Evolutionary conservation across 2,797 vertebrate species (phyloP).

Genomic region (Florisuga fusca): DNA sequence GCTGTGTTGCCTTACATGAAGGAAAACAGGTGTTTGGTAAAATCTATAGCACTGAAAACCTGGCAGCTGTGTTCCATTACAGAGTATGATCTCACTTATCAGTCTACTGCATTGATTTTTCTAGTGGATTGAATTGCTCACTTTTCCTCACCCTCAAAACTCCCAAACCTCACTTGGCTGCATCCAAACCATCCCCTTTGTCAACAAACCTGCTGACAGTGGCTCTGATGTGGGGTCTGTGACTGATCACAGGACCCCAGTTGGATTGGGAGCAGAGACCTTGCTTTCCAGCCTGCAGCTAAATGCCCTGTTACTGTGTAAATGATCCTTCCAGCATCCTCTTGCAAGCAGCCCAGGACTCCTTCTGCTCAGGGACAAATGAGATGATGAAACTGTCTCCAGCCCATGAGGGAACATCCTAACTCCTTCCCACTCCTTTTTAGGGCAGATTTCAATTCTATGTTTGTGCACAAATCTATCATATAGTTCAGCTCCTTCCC

Average conservation of each 20-base stretch:
- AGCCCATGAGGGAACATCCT: fast-evolving
- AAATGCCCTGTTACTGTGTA: not conserved
- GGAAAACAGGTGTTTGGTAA: not conserved
- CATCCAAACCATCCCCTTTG: not conserved
- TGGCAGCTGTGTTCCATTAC: not conserved
- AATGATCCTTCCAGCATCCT: not conserved
- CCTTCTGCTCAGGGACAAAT: not conserved
- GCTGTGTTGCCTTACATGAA: not conserved
- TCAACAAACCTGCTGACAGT: not conserved
- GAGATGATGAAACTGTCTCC: not conserved
- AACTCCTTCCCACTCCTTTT: not conserved
- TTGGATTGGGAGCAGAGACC: not conserved
- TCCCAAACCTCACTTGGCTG: not conserved
- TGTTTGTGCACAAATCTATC: not conserved
- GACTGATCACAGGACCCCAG: not conserved
- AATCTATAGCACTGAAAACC: not conserved
- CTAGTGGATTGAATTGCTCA: not conserved
- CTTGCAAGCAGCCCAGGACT: not conserved
- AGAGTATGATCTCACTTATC: not conserved
- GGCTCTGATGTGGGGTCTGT: not conserved
- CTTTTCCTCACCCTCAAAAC: not conserved
- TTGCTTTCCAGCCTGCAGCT: not conserved
- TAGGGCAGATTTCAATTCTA: not conserved
- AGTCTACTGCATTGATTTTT: not conserved
- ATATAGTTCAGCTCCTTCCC: not conserved